Percentiles rank a stretch among this genome's conserved stretches.
Conservation (phyloP, 2,113 vertebrate species). For the Cyanoramphus novaezelandiae region DNA sequence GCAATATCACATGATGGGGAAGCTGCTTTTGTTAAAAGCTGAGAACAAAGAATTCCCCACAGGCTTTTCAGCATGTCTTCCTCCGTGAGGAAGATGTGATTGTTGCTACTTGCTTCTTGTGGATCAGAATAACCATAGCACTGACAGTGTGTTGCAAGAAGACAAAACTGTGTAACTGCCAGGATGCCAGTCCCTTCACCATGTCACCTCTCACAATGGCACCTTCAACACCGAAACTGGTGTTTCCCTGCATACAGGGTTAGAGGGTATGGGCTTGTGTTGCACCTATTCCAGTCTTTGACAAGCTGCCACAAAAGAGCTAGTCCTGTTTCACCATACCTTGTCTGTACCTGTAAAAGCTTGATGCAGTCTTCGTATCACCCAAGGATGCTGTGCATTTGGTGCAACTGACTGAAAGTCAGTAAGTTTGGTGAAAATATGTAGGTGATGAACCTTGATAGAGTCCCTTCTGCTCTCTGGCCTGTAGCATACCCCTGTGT, state of each 20-base stretch:
- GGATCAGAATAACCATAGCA: not conserved
- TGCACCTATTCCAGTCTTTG: not conserved
- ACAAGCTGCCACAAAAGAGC: not conserved
- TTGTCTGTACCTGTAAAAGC: not conserved
- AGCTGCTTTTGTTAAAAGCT: constrained; percentile 9
- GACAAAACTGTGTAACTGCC: not conserved
- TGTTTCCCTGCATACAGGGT: not conserved
- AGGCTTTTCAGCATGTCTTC: not conserved
- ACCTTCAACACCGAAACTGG: not conserved
- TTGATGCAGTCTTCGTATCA: not conserved
- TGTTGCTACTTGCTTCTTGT: not conserved
- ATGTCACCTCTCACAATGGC: not conserved
- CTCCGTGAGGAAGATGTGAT: not conserved
- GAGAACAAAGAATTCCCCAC: not conserved
- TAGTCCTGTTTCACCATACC: not conserved
- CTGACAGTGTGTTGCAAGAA: not conserved
- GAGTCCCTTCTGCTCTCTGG: not conserved
- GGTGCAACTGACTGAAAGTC: not conserved
- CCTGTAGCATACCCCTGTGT: not conserved
- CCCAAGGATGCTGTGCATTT: not conserved
- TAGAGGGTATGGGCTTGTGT: not conserved
- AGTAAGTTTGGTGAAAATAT: not conserved
- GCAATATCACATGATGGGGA: not conserved
- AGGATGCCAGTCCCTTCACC: not conserved
- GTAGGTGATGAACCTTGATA: not conserved